Base-by-base conservation (phyloP, 2,797 vertebrate species). In the Morelia viridis region DNA sequence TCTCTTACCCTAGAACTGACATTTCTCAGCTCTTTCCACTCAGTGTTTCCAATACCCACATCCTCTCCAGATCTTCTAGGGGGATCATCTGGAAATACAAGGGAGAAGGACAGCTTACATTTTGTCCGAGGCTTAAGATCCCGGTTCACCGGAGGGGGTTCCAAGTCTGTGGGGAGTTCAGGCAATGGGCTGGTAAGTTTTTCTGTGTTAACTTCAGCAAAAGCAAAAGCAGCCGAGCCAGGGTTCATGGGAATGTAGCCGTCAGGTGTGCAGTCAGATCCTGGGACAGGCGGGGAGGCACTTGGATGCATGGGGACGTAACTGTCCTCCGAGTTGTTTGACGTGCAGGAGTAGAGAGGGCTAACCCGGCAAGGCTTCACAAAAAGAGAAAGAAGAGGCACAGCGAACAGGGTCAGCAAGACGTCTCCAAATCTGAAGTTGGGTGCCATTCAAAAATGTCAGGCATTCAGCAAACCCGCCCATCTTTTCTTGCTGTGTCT, bases 221-320 rank as follows among this genome's bases (percentile, higher is more conserved):
- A 97, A 61, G 93, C 96, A n/a, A 98, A 96, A 0, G 96, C 95
- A 41, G 96, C 95, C 0, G 96, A 96, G 94, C 95, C 92, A 0
- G 98, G 98, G 93, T 98, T 99, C 99, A 99, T 99, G 87, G 99
- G 98, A 94, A 99, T 98, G 97, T 99, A 99, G 50, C 98, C 98
- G 0, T 99, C 98, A 0, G 97, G 95, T 8, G 97, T 97, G 56
- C 91, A 91, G 35, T 97, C 94, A 0, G 97, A 71, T 85, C 93
- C 56, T 0, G 96, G 92, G 0, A 96, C 84, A 0, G 97, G 96
- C 0, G 98, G 96, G 9, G 98, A 98, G 1, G 96, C 94, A 91
- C 96, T 97, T 88, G 98, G 97, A 13, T 96, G 97, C 99, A 99
- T 99, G 93, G 98, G 98, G 89, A 99, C 97, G 0, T 99, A 99